Evolutionary conservation across 1,140 invertebrate genomes (phyloP), one percentile per base, ranked within the genome.

Genomic region (Thaumetopoea pityocampa): DNA sequence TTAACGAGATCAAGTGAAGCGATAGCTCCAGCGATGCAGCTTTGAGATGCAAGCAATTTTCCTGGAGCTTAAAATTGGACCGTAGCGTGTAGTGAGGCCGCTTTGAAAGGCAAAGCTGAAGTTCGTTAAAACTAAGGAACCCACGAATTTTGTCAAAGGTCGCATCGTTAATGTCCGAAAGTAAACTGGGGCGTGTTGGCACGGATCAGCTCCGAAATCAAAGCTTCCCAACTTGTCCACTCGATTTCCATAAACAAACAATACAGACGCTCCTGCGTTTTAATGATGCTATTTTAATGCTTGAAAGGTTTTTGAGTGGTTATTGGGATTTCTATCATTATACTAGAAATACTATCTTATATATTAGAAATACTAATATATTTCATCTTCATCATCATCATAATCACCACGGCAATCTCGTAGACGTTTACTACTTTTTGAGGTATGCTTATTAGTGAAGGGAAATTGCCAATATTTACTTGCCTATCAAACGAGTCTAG

Each of bases 161-260:
- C 48, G 38, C 44, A 55, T 49, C 44, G 40, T 48, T 51, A 40
- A 52, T 52, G 53, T 51, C 43, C 51, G 46, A 72, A 67, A 76
- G 71, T 71, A 73, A 81, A 74, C 61, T 26, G 34, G 47, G 64
- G 65, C 60, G 62, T 53, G 63, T 37, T 44, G 34, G 42, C 51
- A 37, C 30, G 41, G 46, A 48, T 37, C 43, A 38, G 41, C 38
- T 51, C 46, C 30, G 34, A 50, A 78, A 78, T 81, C 72, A 81
- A 81, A 79, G 77, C 62, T 51, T 61, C 49, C 50, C 58, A 72
- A 74, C 66, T 77, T 73, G 67, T 70, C 72, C 67, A 69, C 69
- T 76, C 61, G 52, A 81, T 81, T 81, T 67, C 58, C 77, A 81
- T 81, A 81, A 69, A 70, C 77, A 77, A 81, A 79, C 77, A 54